phyloP scores from a whole-genome alignment of 35 echinoderm and acorn worm genomes.

The Lytechinus variegatus region DNA sequence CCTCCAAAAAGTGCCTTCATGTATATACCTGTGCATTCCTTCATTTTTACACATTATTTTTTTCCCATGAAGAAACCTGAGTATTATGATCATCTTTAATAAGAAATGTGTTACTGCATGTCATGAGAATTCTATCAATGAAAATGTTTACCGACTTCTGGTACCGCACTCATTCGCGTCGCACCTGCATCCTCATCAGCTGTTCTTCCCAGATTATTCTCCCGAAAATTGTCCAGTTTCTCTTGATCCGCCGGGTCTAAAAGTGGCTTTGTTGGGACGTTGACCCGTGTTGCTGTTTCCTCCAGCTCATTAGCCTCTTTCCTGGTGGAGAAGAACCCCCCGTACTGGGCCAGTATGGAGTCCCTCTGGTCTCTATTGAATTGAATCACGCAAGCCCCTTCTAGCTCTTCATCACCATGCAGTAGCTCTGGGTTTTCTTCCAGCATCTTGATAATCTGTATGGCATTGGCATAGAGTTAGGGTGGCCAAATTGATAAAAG shows the following conservation, averaged over 20 bases:
- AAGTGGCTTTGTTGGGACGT: background rate
- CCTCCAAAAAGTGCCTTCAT: too few relatives aligned
- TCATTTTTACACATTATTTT: too few relatives aligned
- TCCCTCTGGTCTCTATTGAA: constrained; percentile 36
- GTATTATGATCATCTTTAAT: too few relatives aligned
- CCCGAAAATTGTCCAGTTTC: background rate
- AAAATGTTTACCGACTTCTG: too few relatives aligned
- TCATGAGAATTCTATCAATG: too few relatives aligned
- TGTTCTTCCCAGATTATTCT: background rate
- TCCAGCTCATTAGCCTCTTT: background rate
- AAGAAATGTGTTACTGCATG: too few relatives aligned
- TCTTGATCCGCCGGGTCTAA: background rate
- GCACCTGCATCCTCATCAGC: background rate
- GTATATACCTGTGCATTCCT: too few relatives aligned
- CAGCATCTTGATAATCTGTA: background rate
- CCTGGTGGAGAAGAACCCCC: constrained; percentile 22
- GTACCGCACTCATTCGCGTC: background rate
- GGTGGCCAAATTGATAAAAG: too few relatives aligned
- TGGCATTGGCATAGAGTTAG: too few relatives aligned
- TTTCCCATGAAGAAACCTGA: too few relatives aligned
- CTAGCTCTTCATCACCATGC: background rate
- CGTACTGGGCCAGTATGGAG: background rate
- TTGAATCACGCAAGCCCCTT: background rate
- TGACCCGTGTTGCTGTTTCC: background rate
- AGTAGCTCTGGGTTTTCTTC: constrained; percentile 22